phyloP scores from a whole-genome alignment of 2,113 vertebrate genomes.

The Dicerorhinus sumatrensis region DNA sequence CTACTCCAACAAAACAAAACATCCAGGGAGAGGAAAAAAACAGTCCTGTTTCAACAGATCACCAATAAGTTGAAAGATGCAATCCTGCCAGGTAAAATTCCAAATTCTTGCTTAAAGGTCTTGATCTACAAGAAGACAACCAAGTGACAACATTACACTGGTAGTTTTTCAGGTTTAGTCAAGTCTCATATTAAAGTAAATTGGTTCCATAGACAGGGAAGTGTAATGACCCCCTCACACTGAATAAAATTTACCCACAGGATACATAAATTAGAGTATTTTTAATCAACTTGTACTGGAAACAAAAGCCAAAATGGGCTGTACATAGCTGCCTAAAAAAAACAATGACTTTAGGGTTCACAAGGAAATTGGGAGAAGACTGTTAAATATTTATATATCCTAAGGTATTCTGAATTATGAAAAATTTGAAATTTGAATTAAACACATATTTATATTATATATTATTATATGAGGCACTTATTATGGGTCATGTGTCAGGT shows the following conservation, averaged over 20 bases:
- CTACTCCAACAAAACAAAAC: slow-evolving; percentile 31
- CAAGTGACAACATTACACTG: not conserved
- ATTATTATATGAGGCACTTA: not conserved
- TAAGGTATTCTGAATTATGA: not conserved
- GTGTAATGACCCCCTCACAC: not conserved
- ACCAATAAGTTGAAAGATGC: not conserved
- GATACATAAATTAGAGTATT: not conserved
- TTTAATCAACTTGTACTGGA: not conserved
- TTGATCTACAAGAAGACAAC: not conserved
- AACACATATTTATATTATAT: not conserved
- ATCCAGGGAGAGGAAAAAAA: not conserved
- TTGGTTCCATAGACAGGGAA: not conserved
- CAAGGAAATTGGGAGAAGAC: not conserved
- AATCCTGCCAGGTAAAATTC: not conserved
- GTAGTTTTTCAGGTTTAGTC: not conserved
- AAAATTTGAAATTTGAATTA: not conserved
- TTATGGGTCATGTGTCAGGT: not conserved
- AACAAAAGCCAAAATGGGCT: not conserved
- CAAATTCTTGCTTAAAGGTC: not conserved
- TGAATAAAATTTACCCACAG: not conserved
- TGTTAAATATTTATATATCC: not conserved
- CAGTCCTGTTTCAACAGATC: not conserved
- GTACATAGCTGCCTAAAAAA: not conserved
- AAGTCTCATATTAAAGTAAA: not conserved
- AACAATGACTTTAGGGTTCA: not conserved